phyloP scores from a whole-genome alignment of 2,888 invertebrate species.

The Lagria hirta region DNA sequence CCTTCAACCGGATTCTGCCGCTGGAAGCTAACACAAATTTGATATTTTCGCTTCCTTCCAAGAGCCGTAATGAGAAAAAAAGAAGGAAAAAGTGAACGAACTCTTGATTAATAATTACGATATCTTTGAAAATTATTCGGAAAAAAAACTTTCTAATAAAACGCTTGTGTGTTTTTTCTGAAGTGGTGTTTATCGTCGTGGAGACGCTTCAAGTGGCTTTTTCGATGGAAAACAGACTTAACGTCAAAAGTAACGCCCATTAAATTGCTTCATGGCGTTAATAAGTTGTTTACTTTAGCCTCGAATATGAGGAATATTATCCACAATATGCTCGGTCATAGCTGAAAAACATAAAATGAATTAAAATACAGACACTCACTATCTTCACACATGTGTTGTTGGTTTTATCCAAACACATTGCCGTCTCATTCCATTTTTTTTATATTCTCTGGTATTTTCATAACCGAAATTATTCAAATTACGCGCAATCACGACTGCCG shows the following conservation, averaged over 20 bases:
- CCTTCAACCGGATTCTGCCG: slow-evolving; percentile 15
- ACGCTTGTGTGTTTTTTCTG: slow-evolving; percentile 3
- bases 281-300: slow-evolving; percentile 27
- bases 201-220: slow-evolving; percentile 22
- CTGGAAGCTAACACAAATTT: slow-evolving; percentile 12
- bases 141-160: slow-evolving; percentile 23
- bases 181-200: slow-evolving; percentile 20
- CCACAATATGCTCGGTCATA: slow-evolving; percentile 26
- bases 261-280: slow-evolving; percentile 25
- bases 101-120: slow-evolving; percentile 19
- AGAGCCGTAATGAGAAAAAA: slow-evolving; percentile 3
- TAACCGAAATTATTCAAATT: slow-evolving; percentile 6
- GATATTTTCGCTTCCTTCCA: slow-evolving; percentile 17
- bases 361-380: slow-evolving; percentile 17
- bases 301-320: slow-evolving; percentile 25
- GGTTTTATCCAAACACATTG: slow-evolving; percentile 3
- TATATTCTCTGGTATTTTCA: slow-evolving; percentile 6
- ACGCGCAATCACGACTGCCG: slow-evolving; percentile 7
- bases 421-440: slow-evolving; percentile 7
- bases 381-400: slow-evolving; percentile 17
- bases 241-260: slow-evolving; percentile 26
- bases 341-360: slow-evolving; percentile 20
- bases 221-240: slow-evolving; percentile 30
- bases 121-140: slow-evolving; percentile 15
- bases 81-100: slow-evolving; percentile 14